phyloP scores from a whole-genome alignment of 2,113 vertebrate genomes.

The Spermophilus dauricus region DNA sequence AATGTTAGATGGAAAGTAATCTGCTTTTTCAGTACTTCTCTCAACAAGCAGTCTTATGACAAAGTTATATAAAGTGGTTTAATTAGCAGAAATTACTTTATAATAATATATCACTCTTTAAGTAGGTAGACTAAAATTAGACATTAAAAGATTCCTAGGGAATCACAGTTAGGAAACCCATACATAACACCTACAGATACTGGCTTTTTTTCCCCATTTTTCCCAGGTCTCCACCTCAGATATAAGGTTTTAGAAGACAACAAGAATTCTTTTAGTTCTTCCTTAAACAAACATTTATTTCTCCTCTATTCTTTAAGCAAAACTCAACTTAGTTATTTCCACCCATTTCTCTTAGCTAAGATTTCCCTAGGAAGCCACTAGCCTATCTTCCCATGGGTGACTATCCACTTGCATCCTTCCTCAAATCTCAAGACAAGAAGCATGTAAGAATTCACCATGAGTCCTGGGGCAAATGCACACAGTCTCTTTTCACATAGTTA shows the following conservation, averaged over 20 bases:
- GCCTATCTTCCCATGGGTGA: too few species aligned
- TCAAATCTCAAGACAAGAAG: background rate
- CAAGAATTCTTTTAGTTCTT: background rate
- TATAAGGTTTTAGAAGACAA: background rate
- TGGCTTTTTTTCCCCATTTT: too few species aligned
- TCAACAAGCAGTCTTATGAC: background rate
- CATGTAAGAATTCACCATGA: background rate
- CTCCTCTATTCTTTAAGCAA: background rate
- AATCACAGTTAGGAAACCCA: background rate
- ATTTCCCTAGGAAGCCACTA: background rate
- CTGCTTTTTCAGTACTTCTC: background rate
- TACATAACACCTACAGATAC: background rate
- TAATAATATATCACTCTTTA: constrained; percentile 11
- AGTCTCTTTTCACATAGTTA: background rate
- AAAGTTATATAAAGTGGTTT: constrained; percentile 40
- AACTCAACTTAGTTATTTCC: background rate
- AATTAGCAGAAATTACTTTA: constrained; percentile 56
- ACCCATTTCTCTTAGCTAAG: background rate
- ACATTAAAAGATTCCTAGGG: background rate
- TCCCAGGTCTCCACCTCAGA: background rate
- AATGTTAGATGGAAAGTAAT: background rate
- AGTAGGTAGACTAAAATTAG: constrained; percentile 3
- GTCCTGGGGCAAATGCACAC: background rate
- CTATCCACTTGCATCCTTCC: background rate
- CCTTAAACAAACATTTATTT: background rate